phyloP scores from a whole-genome alignment of 2,797 vertebrate genomes.

The Momotus momota region DNA sequence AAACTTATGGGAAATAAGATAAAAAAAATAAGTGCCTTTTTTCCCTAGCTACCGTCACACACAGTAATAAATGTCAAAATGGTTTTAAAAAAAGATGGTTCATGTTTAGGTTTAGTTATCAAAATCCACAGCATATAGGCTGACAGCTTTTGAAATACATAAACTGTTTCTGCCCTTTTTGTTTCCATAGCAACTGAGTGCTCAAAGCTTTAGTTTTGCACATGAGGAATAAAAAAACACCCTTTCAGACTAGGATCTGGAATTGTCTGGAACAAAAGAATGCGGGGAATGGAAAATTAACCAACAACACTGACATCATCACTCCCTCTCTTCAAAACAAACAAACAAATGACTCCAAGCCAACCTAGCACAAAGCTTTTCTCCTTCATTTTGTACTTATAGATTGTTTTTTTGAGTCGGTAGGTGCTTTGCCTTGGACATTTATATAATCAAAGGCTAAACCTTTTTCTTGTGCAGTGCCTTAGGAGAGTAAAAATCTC shows the following conservation, averaged over 20 bases:
- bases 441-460: conserved; percentile 17
- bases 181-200: conserved; percentile 84
- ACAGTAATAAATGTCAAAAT: conserved; percentile 62
- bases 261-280: conserved; percentile 79
- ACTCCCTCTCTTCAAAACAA: background rate
- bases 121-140: conserved; percentile 81
- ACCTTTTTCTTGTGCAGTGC: background rate
- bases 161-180: conserved; percentile 80
- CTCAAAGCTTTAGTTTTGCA: conserved; percentile 78
- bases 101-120: conserved; percentile 80
- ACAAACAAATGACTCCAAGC: background rate
- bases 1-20: conserved; percentile 50
- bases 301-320: background rate
- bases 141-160: conserved; percentile 84
- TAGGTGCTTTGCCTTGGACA: background rate
- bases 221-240: conserved; percentile 45
- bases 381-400: background rate
- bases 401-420: background rate
- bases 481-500: background rate
- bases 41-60: conserved; percentile 52
- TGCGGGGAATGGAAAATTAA: conserved; percentile 62
- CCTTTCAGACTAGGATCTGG: conserved; percentile 58
- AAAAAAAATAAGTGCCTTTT: conserved; percentile 68
- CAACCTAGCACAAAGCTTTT: background rate
- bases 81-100: conserved; percentile 55